A percentile compares a stretch with the other conserved stretches of the same genome.
phyloP scores from a whole-genome alignment of 1,140 invertebrate genomes.

The Vollenhovia emeryi region DNA sequence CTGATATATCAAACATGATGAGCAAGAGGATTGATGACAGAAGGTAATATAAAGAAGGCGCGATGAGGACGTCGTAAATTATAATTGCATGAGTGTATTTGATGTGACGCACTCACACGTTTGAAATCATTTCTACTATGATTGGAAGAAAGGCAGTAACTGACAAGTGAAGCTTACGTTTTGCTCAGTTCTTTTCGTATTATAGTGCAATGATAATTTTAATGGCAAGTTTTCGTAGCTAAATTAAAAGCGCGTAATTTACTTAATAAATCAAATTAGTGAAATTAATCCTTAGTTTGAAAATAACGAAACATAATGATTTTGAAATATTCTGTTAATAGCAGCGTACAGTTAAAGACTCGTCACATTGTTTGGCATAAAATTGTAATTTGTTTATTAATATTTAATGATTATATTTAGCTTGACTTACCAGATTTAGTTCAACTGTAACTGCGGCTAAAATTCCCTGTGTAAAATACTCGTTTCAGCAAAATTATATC shows the following conservation, averaged over 20 bases:
- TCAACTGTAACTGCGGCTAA: constrained; percentile 28
- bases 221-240: background rate
- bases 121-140: constrained; percentile 27
- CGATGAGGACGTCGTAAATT: constrained; percentile 55
- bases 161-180: constrained; percentile 14
- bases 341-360: background rate
- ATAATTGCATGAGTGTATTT: constrained; percentile 42
- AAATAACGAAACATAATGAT: background rate
- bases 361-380: background rate
- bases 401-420: background rate
- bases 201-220: background rate
- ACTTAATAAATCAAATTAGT: background rate
- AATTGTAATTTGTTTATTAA: background rate
- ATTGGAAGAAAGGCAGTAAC: constrained; percentile 39
- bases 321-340: background rate
- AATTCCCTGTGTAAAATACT: constrained; percentile 23
- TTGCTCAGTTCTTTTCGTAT: background rate
- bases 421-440: constrained; percentile 38
- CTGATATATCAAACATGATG: background rate
- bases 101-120: constrained; percentile 47
- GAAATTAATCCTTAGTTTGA: background rate
- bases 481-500: constrained; percentile 5
- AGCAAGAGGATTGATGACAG: background rate
- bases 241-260: background rate
- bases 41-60: constrained; percentile 21